These are phyloP conservation scores for Argynnis bischoffii DNA, from an alignment of 2,888 invertebrate genomes.

Conservation along the genomic window DNA sequence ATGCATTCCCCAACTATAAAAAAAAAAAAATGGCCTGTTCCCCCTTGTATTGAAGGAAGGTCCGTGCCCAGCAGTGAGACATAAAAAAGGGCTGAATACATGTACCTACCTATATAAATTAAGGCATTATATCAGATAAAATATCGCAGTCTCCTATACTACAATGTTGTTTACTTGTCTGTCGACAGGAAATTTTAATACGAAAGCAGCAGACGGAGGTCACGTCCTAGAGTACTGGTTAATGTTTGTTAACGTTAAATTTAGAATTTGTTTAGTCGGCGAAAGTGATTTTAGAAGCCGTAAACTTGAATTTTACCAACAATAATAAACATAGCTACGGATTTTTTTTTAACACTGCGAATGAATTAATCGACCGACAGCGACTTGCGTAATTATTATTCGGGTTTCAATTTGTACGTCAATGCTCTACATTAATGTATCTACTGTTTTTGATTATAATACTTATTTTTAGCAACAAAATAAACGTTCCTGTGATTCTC, in stretches of 20 bases:
- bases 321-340: constrained; percentile 38
- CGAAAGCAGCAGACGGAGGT: constrained; percentile 48
- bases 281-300: constrained; percentile 50
- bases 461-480: neutral
- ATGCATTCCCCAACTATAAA: no score
- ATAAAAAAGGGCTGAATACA: no score
- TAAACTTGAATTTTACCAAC: constrained; percentile 43
- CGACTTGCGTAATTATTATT: constrained; percentile 15
- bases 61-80: no score
- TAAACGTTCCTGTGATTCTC: no score
- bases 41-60: no score
- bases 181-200: constrained; percentile 46
- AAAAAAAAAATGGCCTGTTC: no score
- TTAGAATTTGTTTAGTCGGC: constrained; percentile 56
- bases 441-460: neutral
- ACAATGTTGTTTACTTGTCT: constrained; percentile 48
- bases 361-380: constrained; percentile 38
- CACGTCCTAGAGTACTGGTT: constrained; percentile 49
- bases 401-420: constrained; percentile 20
- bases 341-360: constrained; percentile 35
- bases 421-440: neutral
- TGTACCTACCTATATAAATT: neutral
- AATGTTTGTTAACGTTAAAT: constrained; percentile 51
- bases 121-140: neutral
- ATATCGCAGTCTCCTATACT: constrained; percentile 10